phyloP scores from a whole-genome alignment of 2,888 invertebrate species.

The Nymphalis urticae region DNA sequence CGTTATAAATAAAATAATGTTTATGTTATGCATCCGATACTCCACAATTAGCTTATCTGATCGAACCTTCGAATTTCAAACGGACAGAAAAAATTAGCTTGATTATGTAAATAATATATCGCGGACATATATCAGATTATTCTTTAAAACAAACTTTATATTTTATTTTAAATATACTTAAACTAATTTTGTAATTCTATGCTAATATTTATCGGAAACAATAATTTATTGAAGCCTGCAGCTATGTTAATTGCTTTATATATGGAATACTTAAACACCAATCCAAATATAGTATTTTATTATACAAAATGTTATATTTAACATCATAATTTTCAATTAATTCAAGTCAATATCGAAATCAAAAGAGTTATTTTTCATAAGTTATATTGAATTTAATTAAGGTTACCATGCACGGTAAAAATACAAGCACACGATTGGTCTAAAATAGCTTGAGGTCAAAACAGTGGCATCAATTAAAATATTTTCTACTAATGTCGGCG shows the following conservation, averaged over 20 bases:
- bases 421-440: no score
- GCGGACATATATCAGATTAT: background rate
- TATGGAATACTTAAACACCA: background rate
- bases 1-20: conserved; percentile 15
- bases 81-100: background rate
- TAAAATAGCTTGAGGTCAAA: no score
- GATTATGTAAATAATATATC: conserved; percentile 12
- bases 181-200: background rate
- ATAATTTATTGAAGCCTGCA: conserved; percentile 1
- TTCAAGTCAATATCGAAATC: no score
- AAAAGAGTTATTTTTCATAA: no score
- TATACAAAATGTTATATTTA: background rate
- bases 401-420: no score
- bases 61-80: conserved; percentile 11
- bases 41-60: conserved; percentile 27
- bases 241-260: background rate
- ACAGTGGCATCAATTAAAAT: no score
- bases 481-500: no score
- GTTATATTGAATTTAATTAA: no score
- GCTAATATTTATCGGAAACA: background rate
- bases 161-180: background rate
- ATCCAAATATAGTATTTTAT: no score
- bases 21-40: conserved; percentile 27
- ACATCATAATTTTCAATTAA: background rate
- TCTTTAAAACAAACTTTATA: no score